A percentile compares a stretch with the other conserved stretches of the same genome.
These are phyloP conservation scores for Acropternis orthonyx DNA, from an alignment of 2,797 vertebrate genomes.

Conservation along the genomic window DNA sequence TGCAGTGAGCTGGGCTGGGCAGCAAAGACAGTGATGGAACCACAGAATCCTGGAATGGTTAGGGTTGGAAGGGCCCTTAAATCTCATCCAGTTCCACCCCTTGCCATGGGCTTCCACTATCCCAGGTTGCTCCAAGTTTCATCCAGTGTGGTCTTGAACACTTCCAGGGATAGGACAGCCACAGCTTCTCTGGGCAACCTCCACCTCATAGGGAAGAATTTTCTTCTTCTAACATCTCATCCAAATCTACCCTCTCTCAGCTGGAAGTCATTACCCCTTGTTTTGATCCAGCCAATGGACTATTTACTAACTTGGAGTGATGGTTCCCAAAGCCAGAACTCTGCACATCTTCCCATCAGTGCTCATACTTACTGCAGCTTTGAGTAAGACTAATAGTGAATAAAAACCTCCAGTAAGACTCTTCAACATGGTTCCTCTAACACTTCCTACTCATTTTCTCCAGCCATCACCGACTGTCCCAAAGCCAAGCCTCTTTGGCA, in stretches of 20 bases:
- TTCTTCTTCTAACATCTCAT: background rate
- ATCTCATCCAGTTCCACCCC: background rate
- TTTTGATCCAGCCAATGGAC: background rate
- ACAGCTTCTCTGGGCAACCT: background rate
- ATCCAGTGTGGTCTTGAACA: fast-evolving
- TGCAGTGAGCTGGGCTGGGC: background rate
- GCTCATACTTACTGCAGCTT: background rate
- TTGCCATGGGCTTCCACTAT: fast-evolving
- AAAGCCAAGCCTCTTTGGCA: background rate
- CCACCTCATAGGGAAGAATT: background rate
- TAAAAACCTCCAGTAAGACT: background rate
- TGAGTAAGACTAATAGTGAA: background rate
- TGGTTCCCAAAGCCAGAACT: background rate
- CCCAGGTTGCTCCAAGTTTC: fast-evolving
- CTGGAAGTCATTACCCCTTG: background rate
- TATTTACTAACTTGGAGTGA: background rate
- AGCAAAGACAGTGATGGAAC: background rate
- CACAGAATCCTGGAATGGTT: background rate
- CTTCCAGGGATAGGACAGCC: background rate
- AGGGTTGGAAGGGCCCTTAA: background rate
- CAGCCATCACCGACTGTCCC: background rate
- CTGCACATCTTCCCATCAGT: background rate
- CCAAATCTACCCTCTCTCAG: background rate
- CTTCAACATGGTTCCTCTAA: background rate
- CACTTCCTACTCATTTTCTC: background rate